A percentile compares a stretch with the other conserved stretches of the same genome.
These are phyloP conservation scores for Vombatus ursinus DNA, from an alignment of 2,113 vertebrate genomes.

Conservation along the genomic window DNA sequence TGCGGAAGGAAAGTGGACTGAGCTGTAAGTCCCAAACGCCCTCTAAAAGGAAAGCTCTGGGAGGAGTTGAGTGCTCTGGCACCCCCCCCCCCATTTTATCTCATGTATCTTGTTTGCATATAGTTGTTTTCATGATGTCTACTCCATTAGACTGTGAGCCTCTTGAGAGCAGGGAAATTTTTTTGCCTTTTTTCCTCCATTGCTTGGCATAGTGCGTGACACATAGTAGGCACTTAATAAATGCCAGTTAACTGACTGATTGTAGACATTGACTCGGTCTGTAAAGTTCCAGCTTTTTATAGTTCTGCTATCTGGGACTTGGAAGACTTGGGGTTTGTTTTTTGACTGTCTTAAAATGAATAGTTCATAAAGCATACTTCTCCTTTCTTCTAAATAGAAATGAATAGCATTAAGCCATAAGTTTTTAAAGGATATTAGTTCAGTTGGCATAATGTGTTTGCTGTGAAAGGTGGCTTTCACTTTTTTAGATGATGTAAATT, in stretches of 20 bases:
- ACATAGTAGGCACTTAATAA: background rate
- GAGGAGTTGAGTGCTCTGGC: too few relatives aligned
- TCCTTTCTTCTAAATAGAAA: background rate
- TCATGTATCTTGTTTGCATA: too few relatives aligned
- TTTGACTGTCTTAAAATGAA: background rate
- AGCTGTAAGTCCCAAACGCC: too few relatives aligned
- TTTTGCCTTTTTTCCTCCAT: background rate
- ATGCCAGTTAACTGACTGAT: too few relatives aligned
- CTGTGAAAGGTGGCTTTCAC: too few relatives aligned
- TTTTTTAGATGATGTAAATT: background rate
- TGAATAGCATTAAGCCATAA: background rate
- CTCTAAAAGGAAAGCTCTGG: too few relatives aligned
- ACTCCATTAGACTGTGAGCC: too few relatives aligned
- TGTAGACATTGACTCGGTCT: too few relatives aligned
- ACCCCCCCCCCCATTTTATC: too few relatives aligned
- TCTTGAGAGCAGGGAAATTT: background rate
- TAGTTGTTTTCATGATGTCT: too few relatives aligned
- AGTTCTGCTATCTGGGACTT: background rate
- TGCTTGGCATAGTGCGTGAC: background rate
- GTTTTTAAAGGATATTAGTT: background rate
- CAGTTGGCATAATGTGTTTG: background rate
- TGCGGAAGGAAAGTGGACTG: too few relatives aligned
- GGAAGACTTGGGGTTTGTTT: background rate
- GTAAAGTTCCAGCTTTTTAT: too few relatives aligned
- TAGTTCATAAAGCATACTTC: background rate